These are phyloP conservation scores for Chamaea fasciata DNA, from an alignment of 2,113 vertebrate species.

Conservation along the genomic window DNA sequence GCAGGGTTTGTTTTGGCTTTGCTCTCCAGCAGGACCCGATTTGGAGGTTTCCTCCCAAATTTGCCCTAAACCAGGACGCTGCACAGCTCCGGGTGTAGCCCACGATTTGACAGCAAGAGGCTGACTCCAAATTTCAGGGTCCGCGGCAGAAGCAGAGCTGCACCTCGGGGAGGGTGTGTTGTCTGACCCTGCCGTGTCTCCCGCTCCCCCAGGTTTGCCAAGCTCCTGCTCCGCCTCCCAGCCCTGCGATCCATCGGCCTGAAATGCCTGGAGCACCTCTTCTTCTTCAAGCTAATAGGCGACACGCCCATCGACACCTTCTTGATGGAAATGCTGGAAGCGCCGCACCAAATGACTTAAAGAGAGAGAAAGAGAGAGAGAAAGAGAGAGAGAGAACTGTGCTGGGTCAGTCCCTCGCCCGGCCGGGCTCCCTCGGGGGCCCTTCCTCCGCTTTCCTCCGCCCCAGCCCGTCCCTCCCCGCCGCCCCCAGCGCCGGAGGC, in stretches of 20 bases:
- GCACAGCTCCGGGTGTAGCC: background rate
- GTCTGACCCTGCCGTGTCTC: background rate
- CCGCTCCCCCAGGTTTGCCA: slow-evolving; percentile 84
- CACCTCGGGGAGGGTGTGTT: rapidly evolving
- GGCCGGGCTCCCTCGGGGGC: background rate
- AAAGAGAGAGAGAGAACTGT: slow-evolving; percentile 51
- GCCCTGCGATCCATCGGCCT: slow-evolving; percentile 97
- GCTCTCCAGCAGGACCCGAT: too few species aligned
- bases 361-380: background rate
- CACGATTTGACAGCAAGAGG: rapidly evolving
- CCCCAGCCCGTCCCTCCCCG: background rate
- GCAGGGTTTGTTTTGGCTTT: background rate
- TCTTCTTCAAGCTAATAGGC: slow-evolving; percentile 99
- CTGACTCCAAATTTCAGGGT: too few species aligned
- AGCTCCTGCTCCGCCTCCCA: slow-evolving; percentile 92
- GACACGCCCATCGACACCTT: slow-evolving; percentile 99
- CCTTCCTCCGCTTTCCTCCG: background rate
- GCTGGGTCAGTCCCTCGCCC: slow-evolving; percentile 13
- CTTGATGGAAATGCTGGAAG: slow-evolving; percentile 99
- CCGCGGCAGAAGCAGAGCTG: rapidly evolving
- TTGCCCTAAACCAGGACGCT: background rate
- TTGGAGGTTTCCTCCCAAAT: background rate
- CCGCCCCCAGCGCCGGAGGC: slow-evolving; percentile 24
- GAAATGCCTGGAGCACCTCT: slow-evolving; percentile 97
- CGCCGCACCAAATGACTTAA: slow-evolving; percentile 96